Conservation (phyloP, 2,113 vertebrate genomes). For the Epinephelus moara region DNA sequence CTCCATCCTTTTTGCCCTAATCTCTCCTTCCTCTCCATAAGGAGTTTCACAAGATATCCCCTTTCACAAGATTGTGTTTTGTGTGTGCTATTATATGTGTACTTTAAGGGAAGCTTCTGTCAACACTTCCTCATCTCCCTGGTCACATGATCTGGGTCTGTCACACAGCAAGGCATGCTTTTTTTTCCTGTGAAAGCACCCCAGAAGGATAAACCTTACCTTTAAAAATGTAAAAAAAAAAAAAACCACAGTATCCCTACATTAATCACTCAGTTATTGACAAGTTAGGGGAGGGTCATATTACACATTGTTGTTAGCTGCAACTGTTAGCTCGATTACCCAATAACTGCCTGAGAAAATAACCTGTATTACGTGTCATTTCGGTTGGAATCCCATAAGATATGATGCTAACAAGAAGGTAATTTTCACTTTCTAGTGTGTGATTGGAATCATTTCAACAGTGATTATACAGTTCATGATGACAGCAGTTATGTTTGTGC, state of each 20-base stretch:
- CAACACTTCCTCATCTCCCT: slow-evolving; percentile 76
- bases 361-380: background rate
- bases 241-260: background rate
- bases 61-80: slow-evolving; percentile 71
- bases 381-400: background rate
- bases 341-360: background rate
- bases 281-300: background rate
- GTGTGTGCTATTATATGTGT: slow-evolving; percentile 59
- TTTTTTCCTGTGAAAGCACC: slow-evolving; percentile 40
- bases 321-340: background rate
- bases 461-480: slow-evolving; percentile 1
- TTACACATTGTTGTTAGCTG: background rate
- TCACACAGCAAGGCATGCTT: slow-evolving; percentile 36
- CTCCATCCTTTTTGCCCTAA: slow-evolving; percentile 60
- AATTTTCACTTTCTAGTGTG: background rate
- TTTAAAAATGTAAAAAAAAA: background rate
- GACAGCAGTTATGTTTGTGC: background rate
- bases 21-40: slow-evolving; percentile 56
- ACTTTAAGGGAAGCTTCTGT: slow-evolving; percentile 70
- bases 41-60: slow-evolving; percentile 80
- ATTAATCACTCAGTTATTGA: slow-evolving; percentile 12
- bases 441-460: background rate
- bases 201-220: slow-evolving; percentile 34
- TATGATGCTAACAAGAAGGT: background rate
- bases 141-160: slow-evolving; percentile 75